Percentiles rank a stretch among this genome's conserved stretches.
Conservation (phyloP, 2,797 vertebrate genomes). For the Ibycter americanus region DNA sequence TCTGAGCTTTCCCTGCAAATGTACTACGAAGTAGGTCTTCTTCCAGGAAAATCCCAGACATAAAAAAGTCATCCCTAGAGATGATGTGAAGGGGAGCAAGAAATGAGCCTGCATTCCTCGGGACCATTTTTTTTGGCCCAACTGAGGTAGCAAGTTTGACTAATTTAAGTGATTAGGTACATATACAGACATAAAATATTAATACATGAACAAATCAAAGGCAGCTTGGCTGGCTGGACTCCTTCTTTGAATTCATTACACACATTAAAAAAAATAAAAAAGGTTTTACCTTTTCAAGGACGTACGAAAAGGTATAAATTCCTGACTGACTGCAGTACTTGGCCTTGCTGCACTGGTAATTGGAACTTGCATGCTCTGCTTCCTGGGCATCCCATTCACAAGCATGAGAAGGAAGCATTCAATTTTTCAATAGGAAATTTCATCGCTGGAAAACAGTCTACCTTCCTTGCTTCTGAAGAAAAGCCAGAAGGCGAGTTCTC, state of each 20-base stretch:
- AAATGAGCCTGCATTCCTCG: not conserved
- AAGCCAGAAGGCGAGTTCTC: not conserved
- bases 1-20: not conserved
- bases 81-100: not conserved
- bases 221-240: not conserved
- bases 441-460: not conserved
- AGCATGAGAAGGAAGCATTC: slow-evolving; percentile 17
- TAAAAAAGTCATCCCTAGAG: not conserved
- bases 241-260: slow-evolving; percentile 11
- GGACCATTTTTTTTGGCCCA: not conserved
- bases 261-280: not conserved
- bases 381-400: not conserved
- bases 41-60: not conserved
- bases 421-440: slow-evolving; percentile 40
- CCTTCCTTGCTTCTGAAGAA: not conserved
- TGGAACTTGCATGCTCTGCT: not conserved
- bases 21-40: not conserved
- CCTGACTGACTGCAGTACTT: slow-evolving; percentile 1
- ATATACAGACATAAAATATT: slow-evolving; percentile 1
- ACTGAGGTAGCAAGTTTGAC: not conserved
- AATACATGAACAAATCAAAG: slow-evolving; percentile 37
- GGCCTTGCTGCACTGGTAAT: not conserved
- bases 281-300: not conserved
- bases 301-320: not conserved
- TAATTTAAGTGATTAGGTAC: slow-evolving; percentile 1